phyloP scores from a whole-genome alignment of 2,888 invertebrate species.

The Phaedon cochleariae region DNA sequence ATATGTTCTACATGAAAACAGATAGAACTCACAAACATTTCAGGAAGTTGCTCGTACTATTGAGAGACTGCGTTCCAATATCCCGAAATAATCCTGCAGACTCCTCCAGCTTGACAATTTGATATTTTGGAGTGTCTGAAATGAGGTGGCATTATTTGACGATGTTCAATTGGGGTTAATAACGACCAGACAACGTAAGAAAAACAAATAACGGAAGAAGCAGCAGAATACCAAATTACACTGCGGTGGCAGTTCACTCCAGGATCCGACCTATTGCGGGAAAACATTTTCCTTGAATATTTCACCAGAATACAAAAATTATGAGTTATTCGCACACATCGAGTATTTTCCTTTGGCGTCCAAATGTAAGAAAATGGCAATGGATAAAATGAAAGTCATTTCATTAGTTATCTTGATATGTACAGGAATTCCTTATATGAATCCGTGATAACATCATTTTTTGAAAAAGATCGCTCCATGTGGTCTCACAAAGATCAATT shows the following conservation, averaged over 20 bases:
- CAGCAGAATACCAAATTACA: neutral
- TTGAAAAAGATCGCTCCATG: too few relatives aligned
- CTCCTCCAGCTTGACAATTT: too few relatives aligned
- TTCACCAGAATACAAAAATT: neutral
- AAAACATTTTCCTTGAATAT: neutral
- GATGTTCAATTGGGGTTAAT: neutral
- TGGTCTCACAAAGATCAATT: too few relatives aligned
- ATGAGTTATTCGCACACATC: neutral
- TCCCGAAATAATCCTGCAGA: too few relatives aligned
- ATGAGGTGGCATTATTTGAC: neutral
- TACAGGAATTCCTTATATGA: too few relatives aligned
- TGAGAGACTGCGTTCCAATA: too few relatives aligned
- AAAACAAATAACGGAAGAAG: neutral
- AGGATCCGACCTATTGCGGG: neutral
- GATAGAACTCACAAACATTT: too few relatives aligned
- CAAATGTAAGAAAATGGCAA: neutral
- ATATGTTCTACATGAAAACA: too few relatives aligned
- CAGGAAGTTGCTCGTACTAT: too few relatives aligned
- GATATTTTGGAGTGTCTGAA: too few relatives aligned
- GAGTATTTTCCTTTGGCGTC: neutral
- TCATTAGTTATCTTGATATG: neutral
- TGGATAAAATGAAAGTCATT: neutral
- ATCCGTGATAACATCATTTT: too few relatives aligned
- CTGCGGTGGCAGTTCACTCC: neutral
- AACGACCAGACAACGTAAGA: neutral